These are phyloP conservation scores for Chionomys nivalis DNA, from an alignment of 2,113 vertebrate species.

Conservation along the genomic window DNA sequence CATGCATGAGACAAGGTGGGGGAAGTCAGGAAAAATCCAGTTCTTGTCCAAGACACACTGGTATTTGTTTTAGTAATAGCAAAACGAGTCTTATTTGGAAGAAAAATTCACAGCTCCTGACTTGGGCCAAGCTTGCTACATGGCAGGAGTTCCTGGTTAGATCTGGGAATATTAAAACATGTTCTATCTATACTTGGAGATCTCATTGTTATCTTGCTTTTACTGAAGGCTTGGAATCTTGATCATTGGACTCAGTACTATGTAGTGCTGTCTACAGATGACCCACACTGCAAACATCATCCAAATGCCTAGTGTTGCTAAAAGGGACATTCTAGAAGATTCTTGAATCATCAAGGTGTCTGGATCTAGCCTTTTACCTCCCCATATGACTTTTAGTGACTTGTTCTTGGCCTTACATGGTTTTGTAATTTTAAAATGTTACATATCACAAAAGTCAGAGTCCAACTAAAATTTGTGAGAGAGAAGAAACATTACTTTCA, in stretches of 20 bases:
- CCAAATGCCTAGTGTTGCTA: background rate
- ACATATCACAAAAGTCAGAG: background rate
- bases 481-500: slow-evolving; percentile 2
- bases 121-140: too few species aligned
- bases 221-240: background rate
- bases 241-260: background rate
- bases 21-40: background rate
- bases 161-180: fast-evolving
- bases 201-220: background rate
- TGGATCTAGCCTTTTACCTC: background rate
- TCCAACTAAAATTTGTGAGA: background rate
- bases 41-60: background rate
- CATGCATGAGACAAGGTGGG: background rate
- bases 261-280: too few species aligned
- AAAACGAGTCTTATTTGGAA: background rate
- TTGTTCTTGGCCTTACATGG: background rate
- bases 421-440: slow-evolving; percentile 8
- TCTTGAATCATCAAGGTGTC: background rate
- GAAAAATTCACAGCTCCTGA: background rate
- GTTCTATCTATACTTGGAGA: background rate
- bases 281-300: background rate
- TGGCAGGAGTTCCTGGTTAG: background rate
- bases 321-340: background rate
- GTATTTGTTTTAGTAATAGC: background rate
- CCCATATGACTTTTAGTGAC: background rate